Evolutionary conservation across 2,113 vertebrate species (phyloP), one percentile per base, ranked within the genome.

Genomic region (Oreotrochilus melanogaster): DNA sequence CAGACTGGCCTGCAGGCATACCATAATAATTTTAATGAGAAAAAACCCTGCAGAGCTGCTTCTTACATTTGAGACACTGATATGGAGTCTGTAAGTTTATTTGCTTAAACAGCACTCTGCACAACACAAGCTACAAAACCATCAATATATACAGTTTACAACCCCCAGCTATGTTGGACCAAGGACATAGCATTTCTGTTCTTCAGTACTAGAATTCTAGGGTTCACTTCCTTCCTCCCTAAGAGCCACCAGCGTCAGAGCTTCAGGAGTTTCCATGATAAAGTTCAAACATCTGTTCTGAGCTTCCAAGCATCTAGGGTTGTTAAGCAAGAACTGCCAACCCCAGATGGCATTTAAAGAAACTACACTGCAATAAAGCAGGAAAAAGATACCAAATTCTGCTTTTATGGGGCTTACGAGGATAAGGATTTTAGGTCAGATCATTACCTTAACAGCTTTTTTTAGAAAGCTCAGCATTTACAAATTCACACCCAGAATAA

Each of bases 131-230:
- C n/a, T 47, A 65, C 33, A 60, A 51, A 53, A 53, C 14, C 8
- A 22, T 22, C 1, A 0, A 31, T 10, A 19, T 27, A 42, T 13
- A 54, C 15, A 48, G 64, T 30, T 39, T 17, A 15, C 3, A 1
- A 11, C 21, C 6, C 9, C 8, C 15, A 35, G 53, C 39, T 56
- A 9, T 10, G 7, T 0, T 10, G 13, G 9, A 21, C 18, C 30
- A 72, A 64, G 45, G 18, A 35, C 21, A 11, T 3, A 48, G 23
- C 39, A 72, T 35, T 25, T 43, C 61, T 35, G n/a, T 10, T 33
- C 23, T 33, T 47, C 45, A 51, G n/a, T 81, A 74, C 28, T 47
- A 24, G 14, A 51, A 35, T 15, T 65, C 53, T 35, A 72, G 57
- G 17, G 18, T 13, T 28, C n/a, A 54, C 31, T 33, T 35, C 43